Evolutionary conservation across 1,140 invertebrate species (phyloP).

Genomic region (Hyles euphorbiae): DNA sequence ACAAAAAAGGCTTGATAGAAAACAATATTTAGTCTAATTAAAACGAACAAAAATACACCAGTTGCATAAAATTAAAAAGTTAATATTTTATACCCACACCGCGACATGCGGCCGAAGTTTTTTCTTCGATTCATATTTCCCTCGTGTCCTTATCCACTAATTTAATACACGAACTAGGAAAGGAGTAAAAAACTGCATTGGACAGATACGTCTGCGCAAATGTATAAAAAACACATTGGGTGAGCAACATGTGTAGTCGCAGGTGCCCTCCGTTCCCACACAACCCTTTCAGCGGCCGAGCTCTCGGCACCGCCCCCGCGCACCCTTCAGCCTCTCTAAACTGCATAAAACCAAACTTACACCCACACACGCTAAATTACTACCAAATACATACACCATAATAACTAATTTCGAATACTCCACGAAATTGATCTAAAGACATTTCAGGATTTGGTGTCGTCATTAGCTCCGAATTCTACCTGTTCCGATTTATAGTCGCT

Average conservation of each 20-base stretch:
- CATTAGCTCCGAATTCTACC: constrained; percentile 70
- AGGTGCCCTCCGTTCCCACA: constrained; percentile 73
- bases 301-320: constrained; percentile 41
- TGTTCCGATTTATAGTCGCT: constrained; percentile 71
- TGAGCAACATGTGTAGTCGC: constrained; percentile 71
- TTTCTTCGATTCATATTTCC: too few species aligned
- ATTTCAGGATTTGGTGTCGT: constrained; percentile 15
- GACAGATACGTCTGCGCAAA: constrained; percentile 64
- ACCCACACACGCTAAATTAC: constrained; percentile 16
- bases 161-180: not conserved
- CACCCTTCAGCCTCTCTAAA: constrained; percentile 32
- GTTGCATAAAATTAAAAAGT: too few species aligned
- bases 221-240: constrained; percentile 64
- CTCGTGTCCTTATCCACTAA: not conserved
- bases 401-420: constrained; percentile 14
- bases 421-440: constrained; percentile 17
- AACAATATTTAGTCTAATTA: too few species aligned
- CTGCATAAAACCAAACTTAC: constrained; percentile 48
- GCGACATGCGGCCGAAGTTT: too few species aligned
- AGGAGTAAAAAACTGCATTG: constrained; percentile 65
- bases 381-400: constrained; percentile 13
- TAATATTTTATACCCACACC: too few species aligned
- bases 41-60: too few species aligned
- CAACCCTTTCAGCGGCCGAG: constrained; percentile 67
- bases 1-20: too few species aligned